Evolutionary conservation across 2,888 invertebrate species (phyloP), one percentile per base, ranked within the genome.

Genomic region (Phlogophora meticulosa): DNA sequence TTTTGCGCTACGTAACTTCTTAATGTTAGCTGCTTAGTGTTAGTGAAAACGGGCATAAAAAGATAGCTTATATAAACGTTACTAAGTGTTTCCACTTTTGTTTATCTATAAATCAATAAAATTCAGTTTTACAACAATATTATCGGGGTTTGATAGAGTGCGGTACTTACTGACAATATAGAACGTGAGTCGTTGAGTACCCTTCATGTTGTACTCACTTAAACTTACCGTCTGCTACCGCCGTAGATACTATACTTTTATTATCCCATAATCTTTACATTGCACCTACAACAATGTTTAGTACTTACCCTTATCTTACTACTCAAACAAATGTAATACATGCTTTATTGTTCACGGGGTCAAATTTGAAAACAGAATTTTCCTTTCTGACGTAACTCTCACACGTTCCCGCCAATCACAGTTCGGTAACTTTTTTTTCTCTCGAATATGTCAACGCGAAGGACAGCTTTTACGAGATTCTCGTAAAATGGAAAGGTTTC

Each of bases 301-400:
- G 32, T 52, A 56, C 61, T 22, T 11, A 52, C 42, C 52, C 60
- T 60, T 67, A 45, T 38, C 48, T 55, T 46, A 28, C 45, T 56
- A 55, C 53, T 58, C 17, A 43, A 58, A 48, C 7, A 55, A 38
- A 36, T 36, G 17, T 46, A 15, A 42, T 36, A 67, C 38, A 60
- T 22, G 56, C n/a, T 60, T 48, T 49, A 48, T 52, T 60, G 17
- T 49, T 15, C 34, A 56, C 22, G 22, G 60, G 13, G 28, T 42
- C 24, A 42, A 82, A 85, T 85, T 86, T 82, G 75, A 84, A 88
- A 86, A 86, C 81, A 82, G 80, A 87, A 83, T 80, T 70, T 80
- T 55, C 73, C 76, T 78, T 63, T 71, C 77, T 76, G 78, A 85
- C 67, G 73, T 85, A 82, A 85, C 85, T 75, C 83, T 84, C 82